Base-by-base conservation (phyloP, 1,140 invertebrate species). In the Drosophila cardini region DNA sequence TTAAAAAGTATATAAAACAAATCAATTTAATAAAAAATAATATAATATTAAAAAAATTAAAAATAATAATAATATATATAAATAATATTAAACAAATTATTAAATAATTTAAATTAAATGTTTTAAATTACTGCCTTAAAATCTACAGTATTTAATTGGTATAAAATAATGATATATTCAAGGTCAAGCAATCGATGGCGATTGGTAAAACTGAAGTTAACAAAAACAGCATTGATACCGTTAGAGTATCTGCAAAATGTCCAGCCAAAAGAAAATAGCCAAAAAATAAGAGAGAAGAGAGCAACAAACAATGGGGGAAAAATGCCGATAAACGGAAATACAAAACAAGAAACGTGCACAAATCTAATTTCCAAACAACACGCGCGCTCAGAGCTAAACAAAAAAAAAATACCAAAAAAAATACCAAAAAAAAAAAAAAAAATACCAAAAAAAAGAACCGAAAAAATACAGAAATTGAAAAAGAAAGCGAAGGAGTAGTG, bases 281-380 rank as follows among this genome's bases (percentile, higher is more conserved):
- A 46, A 65, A 52, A 67, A 50, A 26, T n/a, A n/a, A n/a, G n/a
- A 34, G 56, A 50, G 45, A 26, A 65, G 42, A 50, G 18, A 40
- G 40, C 36, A 45, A 15, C 36, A 71, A 65, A 70, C 61, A 71
- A 80, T 65, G 57, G 58, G 34, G 10, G 16, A 61, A 81, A 82
- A 82, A 83, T 83, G 80, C 72, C 80, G 79, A 87, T 89, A 80
- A 87, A 80, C 84, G 79, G 76, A 89, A 87, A 89, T 83, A 87
- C 79, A 89, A 83, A 86, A 87, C 83, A 89, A 89, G 83, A 87
- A 87, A 87, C 84, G 83, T 87, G 83, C 79, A 87, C 83, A 87
- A 87, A 87, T 87, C 83, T 87, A 87, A 87, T 87, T 87, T 87
- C 80, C 83, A 86, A 87, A 83, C 76, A 87, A 89, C 83, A 86